Conservation (phyloP, 2,888 invertebrate species). For the Drosophila nr. fundita region DNA sequence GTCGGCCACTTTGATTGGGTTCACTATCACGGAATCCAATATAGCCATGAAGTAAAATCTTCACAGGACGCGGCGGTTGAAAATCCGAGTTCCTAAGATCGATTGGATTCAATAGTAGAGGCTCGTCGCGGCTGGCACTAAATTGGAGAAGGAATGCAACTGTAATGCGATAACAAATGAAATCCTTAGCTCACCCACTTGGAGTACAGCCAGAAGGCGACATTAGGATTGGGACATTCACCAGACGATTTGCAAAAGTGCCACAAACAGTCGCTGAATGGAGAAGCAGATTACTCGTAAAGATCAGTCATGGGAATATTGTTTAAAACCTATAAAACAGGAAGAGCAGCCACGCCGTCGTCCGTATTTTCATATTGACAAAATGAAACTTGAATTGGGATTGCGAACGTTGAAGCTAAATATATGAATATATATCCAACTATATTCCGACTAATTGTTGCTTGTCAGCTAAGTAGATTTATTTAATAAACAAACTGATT, state of each 20-base stretch:
- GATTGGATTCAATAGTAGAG: conserved; percentile 85
- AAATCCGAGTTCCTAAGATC: conserved; percentile 71
- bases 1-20: conserved; percentile 87
- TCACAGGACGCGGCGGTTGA: conserved; percentile 85
- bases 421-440: neutral
- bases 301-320: too few relatives aligned
- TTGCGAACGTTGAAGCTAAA: neutral
- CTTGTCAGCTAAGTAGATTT: neutral
- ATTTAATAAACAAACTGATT: neutral
- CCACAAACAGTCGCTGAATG: too few relatives aligned
- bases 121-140: conserved; percentile 83
- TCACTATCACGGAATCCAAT: conserved; percentile 87
- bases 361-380: neutral
- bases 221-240: conserved; percentile 87
- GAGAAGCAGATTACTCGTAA: neutral
- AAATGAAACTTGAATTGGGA: neutral
- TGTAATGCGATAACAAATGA: neutral
- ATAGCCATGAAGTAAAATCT: conserved; percentile 88
- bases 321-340: neutral
- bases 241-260: too few relatives aligned
- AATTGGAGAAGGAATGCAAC: too few relatives aligned
- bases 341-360: neutral
- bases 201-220: conserved; percentile 88
- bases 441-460: neutral
- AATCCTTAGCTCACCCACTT: conserved; percentile 84